phyloP scores from a whole-genome alignment of 2,888 invertebrate species.

The Patella caerulea region DNA sequence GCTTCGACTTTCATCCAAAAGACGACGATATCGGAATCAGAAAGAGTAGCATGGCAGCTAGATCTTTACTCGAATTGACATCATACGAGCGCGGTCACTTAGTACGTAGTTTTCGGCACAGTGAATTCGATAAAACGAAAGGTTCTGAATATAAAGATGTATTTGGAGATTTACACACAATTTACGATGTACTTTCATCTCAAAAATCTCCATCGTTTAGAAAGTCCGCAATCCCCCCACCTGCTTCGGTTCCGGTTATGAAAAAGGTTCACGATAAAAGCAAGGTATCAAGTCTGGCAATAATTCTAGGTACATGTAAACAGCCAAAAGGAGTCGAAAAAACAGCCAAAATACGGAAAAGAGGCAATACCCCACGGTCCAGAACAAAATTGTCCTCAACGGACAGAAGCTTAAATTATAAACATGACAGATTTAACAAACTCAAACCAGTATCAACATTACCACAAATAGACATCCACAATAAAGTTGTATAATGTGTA shows the following conservation, averaged over 20 bases:
- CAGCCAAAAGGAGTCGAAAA: slow-evolving; percentile 35
- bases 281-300: slow-evolving; percentile 54
- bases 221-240: slow-evolving; percentile 43
- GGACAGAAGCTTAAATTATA: too few relatives aligned
- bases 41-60: slow-evolving; percentile 30
- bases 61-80: slow-evolving; percentile 48
- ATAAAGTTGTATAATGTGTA: not conserved
- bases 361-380: slow-evolving; percentile 17
- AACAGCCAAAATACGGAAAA: slow-evolving; percentile 30
- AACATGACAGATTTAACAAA: not conserved
- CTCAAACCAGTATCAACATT: slow-evolving; percentile 3
- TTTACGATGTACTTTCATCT: slow-evolving; percentile 54
- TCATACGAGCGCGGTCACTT: slow-evolving; percentile 40
- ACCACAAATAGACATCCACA: not conserved
- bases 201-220: slow-evolving; percentile 59
- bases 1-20: slow-evolving; percentile 1
- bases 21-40: slow-evolving; percentile 1
- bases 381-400: slow-evolving; percentile 14
- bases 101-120: slow-evolving; percentile 48
- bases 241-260: slow-evolving; percentile 30
- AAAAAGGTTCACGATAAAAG: slow-evolving; percentile 7
- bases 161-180: slow-evolving; percentile 42
- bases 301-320: slow-evolving; percentile 55
- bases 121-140: slow-evolving; percentile 49
- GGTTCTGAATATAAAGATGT: slow-evolving; percentile 40